Percentiles rank a stretch among this genome's conserved stretches.
Evolutionary conservation across 2,113 vertebrate genomes (phyloP).

Genomic region (Diadophis punctatus): DNA sequence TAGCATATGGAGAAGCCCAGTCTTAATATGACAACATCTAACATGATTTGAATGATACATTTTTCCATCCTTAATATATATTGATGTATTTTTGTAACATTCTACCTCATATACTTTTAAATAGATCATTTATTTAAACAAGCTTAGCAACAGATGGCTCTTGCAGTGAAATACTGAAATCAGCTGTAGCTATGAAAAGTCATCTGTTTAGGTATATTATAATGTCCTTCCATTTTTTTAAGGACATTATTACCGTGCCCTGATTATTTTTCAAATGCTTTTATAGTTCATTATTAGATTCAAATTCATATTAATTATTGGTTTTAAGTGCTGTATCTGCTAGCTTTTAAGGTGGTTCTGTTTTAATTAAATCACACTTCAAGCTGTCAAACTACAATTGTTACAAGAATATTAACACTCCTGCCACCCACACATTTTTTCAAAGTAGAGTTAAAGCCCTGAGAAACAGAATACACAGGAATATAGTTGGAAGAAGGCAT

Average conservation of each 20-base stretch:
- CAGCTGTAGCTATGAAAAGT: background rate
- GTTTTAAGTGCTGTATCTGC: slow-evolving; percentile 29
- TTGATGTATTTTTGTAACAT: slow-evolving; percentile 7
- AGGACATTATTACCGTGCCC: slow-evolving; percentile 21
- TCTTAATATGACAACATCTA: background rate
- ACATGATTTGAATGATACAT: background rate
- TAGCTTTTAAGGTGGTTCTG: slow-evolving; percentile 43
- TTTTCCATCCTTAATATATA: background rate
- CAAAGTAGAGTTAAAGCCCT: slow-evolving; percentile 48
- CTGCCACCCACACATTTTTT: slow-evolving; percentile 56
- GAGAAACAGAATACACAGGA: slow-evolving; percentile 43
- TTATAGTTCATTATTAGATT: background rate
- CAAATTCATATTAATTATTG: slow-evolving; percentile 22
- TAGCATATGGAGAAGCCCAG: background rate
- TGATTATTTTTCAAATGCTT: slow-evolving; percentile 35
- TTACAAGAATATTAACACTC: slow-evolving; percentile 57
- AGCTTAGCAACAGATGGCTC: slow-evolving; percentile 10
- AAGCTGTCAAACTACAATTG: slow-evolving; percentile 54
- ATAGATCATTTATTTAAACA: slow-evolving; percentile 9
- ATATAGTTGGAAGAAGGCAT: slow-evolving; percentile 29
- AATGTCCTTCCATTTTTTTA: slow-evolving; percentile 24
- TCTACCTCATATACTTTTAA: slow-evolving; percentile 7
- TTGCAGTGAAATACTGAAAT: background rate
- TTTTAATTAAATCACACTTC: slow-evolving; percentile 52
- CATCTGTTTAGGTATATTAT: background rate